Evolutionary conservation across 1,140 invertebrate species (phyloP), one percentile per base, ranked within the genome.

Genomic region (Drosophila saltans): DNA sequence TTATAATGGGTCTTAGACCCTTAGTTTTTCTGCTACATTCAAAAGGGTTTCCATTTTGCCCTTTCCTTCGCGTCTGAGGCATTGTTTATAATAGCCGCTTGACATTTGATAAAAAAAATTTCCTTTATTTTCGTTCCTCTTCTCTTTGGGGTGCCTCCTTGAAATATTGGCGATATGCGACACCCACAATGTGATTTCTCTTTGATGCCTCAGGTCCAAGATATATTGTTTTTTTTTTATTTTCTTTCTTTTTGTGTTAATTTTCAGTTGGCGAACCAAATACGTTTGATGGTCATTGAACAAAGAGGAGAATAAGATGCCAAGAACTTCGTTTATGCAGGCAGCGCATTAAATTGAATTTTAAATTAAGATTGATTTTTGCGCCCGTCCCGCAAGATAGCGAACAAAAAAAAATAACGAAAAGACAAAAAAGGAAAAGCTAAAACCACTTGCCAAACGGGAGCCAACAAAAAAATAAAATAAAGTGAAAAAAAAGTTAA

Each of bases 301-400:
- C 57, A 59, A 41, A 67, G 43, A 39, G 9, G n/a, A 28, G 24
- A 63, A 69, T 48, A 57, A 40, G 55, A 59, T 59, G 41, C 63
- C 40, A 30, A 60, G 57, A 66, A 72, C 63, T 83, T 83, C 63
- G 69, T 71, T 76, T 83, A 80, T 80, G 71, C 80, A 82, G 67
- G 72, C 72, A 64, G 76, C 76, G 80, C 69, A 77, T 76, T 65
- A 88, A 88, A 88, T 89, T 88, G 84, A 88, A 84, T 89, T 89
- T 84, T 71, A 88, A 88, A 88, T 88, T 73, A 88, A 88, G 84
- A 88, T 88, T 88, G 84, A 88, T 88, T 88, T 89, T 89, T 72
- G 83, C 72, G 43, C 52, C 66, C 59, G 71, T 40, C 68, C 41
- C 78, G 63, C 75, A 56, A 65, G 64, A 57, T 60, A 24, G 11